Evolutionary conservation across 2,797 vertebrate genomes (phyloP).

Genomic region (Distichodus sexfasciatus): DNA sequence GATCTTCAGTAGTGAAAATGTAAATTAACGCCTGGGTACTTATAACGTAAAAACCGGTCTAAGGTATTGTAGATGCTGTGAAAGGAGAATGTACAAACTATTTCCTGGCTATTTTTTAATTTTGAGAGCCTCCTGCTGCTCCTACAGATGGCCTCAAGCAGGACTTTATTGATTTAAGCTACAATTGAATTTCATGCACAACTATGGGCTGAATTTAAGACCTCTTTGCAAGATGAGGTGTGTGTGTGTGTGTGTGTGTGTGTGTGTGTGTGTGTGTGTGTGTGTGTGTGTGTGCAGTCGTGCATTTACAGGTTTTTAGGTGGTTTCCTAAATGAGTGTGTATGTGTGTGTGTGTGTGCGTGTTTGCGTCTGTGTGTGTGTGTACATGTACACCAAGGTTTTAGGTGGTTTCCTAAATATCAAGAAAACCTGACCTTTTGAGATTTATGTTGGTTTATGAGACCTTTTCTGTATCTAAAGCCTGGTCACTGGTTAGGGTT

Average conservation of each 20-base stretch:
- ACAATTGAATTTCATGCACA: slow-evolving; percentile 28
- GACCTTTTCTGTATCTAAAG: too few species aligned
- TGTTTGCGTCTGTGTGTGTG: too few species aligned
- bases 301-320: too few species aligned
- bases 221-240: background rate
- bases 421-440: too few species aligned
- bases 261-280: background rate
- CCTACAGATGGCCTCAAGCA: background rate
- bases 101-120: background rate
- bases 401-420: too few species aligned
- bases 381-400: too few species aligned
- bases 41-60: background rate
- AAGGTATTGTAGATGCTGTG: background rate
- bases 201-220: background rate
- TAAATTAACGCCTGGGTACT: background rate
- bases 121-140: background rate
- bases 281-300: background rate
- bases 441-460: too few species aligned
- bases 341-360: too few species aligned
- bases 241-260: background rate
- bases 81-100: background rate
- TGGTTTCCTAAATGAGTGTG: too few species aligned
- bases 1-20: slow-evolving; percentile 1
- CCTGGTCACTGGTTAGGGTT: too few species aligned
- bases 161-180: slow-evolving; percentile 22